Evolutionary conservation across 2,113 vertebrate species (phyloP).

Genomic region (Poecilia latipinna): DNA sequence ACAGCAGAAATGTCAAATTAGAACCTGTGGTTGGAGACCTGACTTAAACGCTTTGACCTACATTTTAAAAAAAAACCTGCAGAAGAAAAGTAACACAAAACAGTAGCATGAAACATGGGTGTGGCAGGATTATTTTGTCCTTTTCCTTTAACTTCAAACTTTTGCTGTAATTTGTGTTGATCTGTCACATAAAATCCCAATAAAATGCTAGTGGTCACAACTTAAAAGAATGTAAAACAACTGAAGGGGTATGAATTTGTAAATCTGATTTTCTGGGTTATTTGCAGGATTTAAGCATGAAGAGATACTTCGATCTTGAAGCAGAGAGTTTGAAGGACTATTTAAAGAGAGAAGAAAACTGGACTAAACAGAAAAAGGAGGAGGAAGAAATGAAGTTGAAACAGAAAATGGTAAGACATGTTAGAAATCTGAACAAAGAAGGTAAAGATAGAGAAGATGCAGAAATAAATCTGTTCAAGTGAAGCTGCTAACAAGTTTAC

Average conservation of each 20-base stretch:
- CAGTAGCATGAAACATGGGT: not conserved
- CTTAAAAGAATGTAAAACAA: not conserved
- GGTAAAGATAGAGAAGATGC: not conserved
- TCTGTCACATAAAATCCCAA: not conserved
- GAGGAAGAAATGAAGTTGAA: slow-evolving; percentile 52
- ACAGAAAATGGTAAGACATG: slow-evolving; percentile 70
- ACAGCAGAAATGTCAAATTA: not conserved
- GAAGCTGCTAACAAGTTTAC: not conserved
- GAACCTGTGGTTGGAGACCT: not conserved
- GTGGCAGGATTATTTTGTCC: not conserved
- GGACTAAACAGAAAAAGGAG: slow-evolving; percentile 67
- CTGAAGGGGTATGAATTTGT: not conserved
- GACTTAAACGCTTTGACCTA: not conserved
- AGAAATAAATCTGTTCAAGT: not conserved
- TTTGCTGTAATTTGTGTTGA: not conserved
- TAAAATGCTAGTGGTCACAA: not conserved
- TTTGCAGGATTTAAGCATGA: slow-evolving; percentile 76
- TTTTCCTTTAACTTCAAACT: not conserved
- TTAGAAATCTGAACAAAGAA: not conserved
- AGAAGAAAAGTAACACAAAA: not conserved
- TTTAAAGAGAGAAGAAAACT: slow-evolving; percentile 69
- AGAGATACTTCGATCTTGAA: slow-evolving; percentile 85
- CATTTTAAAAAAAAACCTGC: too few species aligned
- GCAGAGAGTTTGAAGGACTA: slow-evolving; percentile 81
- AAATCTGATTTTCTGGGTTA: slow-evolving; percentile 24